Percentiles rank a stretch among this genome's conserved stretches.
phyloP scores from a whole-genome alignment of 2,888 invertebrate genomes.

The Megalurothrips usitatus region DNA sequence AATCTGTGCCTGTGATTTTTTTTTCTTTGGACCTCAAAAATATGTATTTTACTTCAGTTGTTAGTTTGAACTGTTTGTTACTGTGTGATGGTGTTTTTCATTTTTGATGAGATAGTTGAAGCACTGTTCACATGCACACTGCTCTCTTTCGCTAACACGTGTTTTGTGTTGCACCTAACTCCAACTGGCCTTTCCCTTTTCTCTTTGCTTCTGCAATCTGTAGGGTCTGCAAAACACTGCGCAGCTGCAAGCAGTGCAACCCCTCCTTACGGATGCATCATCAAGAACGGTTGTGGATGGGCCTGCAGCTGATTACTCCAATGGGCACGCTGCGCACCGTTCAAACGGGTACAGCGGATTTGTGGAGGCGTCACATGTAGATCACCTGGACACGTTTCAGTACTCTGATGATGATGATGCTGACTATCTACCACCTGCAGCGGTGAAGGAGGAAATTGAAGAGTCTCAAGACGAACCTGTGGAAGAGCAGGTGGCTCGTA shows the following conservation, averaged over 20 bases:
- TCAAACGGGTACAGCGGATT: neutral
- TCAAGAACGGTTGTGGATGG: neutral
- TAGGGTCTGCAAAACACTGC: constrained; percentile 4
- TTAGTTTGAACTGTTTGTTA: too few relatives aligned
- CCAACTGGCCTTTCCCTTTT: neutral
- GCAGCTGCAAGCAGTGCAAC: neutral
- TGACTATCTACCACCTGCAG: neutral
- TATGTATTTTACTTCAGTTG: too few relatives aligned
- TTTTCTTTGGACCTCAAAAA: too few relatives aligned
- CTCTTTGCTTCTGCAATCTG: neutral
- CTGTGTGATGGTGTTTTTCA: too few relatives aligned
- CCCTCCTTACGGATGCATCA: neutral
- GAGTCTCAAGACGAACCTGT: neutral
- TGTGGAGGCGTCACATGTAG: neutral
- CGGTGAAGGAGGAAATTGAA: neutral
- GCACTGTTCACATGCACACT: neutral
- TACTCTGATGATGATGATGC: constrained; percentile 1
- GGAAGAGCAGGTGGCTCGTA: neutral
- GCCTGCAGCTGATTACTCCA: neutral
- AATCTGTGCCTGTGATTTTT: too few relatives aligned
- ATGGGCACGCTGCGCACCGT: neutral
- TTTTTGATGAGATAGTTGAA: too few relatives aligned
- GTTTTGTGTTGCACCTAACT: neutral
- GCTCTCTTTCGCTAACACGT: neutral
- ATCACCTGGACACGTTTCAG: neutral